Conservation (phyloP, 2,113 vertebrate genomes). For the Scortum barcoo region DNA sequence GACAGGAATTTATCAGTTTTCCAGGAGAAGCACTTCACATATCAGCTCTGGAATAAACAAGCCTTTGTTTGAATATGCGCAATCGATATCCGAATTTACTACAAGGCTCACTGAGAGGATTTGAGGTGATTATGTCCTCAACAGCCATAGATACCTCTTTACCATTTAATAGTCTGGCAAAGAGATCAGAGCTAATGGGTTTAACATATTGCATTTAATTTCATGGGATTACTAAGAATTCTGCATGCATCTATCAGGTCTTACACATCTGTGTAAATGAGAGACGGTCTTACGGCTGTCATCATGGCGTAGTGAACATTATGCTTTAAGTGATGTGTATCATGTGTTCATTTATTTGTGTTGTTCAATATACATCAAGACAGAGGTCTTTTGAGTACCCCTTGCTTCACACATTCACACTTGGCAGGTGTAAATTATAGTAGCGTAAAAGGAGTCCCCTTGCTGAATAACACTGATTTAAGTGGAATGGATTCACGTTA, state of each 20-base stretch:
- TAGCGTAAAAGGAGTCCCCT: neutral
- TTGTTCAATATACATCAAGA: neutral
- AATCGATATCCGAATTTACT: slow-evolving; percentile 31
- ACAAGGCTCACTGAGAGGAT: slow-evolving; percentile 1
- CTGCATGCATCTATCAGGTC: slow-evolving; percentile 22
- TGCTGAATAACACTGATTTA: neutral
- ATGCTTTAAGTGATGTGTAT: neutral
- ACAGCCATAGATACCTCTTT: slow-evolving; percentile 23
- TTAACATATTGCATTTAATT: slow-evolving; percentile 40
- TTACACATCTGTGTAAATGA: slow-evolving; percentile 46
- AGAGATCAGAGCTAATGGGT: slow-evolving; percentile 6
- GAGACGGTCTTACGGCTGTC: neutral
- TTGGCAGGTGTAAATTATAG: neutral
- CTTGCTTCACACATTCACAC: neutral
- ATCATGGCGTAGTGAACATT: neutral
- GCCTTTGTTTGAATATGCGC: slow-evolving; percentile 18
- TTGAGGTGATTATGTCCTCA: slow-evolving; percentile 34
- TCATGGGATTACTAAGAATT: slow-evolving; percentile 29
- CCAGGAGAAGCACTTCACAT: neutral
- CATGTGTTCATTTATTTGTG: neutral
- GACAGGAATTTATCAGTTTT: slow-evolving; percentile 28
- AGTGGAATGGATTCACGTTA: neutral
- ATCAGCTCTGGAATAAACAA: slow-evolving; percentile 22
- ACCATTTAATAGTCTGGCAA: slow-evolving; percentile 12
- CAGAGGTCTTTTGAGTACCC: neutral